Evolutionary conservation across 2,797 vertebrate genomes (phyloP), one percentile per base, ranked within the genome.

Genomic region (Pseudopleuronectes americanus): DNA sequence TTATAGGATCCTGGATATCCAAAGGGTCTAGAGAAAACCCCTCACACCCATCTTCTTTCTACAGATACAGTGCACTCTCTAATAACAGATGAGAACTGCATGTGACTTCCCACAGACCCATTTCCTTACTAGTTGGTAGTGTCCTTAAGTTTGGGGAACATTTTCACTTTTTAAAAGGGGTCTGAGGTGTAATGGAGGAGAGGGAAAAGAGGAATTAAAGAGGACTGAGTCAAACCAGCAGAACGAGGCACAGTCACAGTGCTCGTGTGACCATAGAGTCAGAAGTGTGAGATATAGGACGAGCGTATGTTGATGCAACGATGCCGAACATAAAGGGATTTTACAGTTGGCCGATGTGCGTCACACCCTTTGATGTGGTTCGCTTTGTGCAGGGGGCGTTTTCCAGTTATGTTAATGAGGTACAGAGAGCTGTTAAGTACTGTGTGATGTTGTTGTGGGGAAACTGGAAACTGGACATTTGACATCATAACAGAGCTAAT

Each of bases 1-100:
- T 90, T 91, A 90, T 28, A 70, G 57, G 28, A 81, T 63, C 62
- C 31, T 72, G 73, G 64, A 74, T 73, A 77, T 84, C 74, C 69
- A 65, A 68, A 66, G 73, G 73, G 73, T 77, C 81, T 69, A 43
- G 62, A 65, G 73, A 77, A 80, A 71, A 70, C 17, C 53, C 76
- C 77, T 88, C 64, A 71, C 84, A 82, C 63, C 24, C 70, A 76
- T 84, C 75, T 76, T 72, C 56, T 60, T 41, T 74, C 9, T 68
- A 77, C 82, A 79, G 76, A 82, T 58, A 64, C 43, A 33, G 26
- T 60, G 26, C 63, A 71, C 73, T 61, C 64, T 80, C 79, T 83
- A 89, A 90, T 71, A 84, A 74, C 79, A 79, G 24, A 56, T 21
- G 36, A 56, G 55, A 45, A 65, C 53, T 43, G 66, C 21, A 26